Evolutionary conservation across 2,888 invertebrate species (phyloP).

Genomic region (Nymphalis c-album): DNA sequence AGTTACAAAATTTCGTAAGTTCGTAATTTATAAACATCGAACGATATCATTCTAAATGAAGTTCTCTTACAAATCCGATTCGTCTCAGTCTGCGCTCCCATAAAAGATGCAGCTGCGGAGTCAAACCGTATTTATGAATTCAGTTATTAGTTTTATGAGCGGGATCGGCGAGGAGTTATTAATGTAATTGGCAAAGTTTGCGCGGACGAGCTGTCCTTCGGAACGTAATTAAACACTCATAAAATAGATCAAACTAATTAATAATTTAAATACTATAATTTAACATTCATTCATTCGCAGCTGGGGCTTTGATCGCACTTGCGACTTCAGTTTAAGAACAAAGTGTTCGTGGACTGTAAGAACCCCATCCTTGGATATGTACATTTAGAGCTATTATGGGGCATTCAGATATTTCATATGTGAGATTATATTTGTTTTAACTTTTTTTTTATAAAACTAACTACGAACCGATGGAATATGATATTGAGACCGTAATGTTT

Average conservation of each 20-base stretch:
- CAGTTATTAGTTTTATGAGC: constrained; percentile 29
- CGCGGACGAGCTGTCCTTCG: constrained; percentile 2
- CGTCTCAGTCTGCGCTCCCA: not conserved
- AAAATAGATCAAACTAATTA: constrained; percentile 4
- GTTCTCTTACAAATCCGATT: constrained; percentile 10
- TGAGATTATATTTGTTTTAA: too few species aligned
- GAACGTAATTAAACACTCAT: not conserved
- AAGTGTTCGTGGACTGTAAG: too few species aligned
- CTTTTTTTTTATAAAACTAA: too few species aligned
- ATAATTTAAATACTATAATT: not conserved
- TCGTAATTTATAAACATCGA: not conserved
- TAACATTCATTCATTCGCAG: not conserved
- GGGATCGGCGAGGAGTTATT: constrained; percentile 27
- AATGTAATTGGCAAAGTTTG: constrained; percentile 34
- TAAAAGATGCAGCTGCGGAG: constrained; percentile 26
- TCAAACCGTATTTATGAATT: constrained; percentile 26
- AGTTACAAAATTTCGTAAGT: too few species aligned
- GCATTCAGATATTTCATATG: too few species aligned
- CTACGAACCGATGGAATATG: too few species aligned
- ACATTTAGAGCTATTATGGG: too few species aligned
- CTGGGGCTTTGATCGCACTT: too few species aligned
- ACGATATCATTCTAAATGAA: constrained; percentile 11
- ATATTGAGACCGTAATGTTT: too few species aligned
- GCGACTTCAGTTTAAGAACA: too few species aligned
- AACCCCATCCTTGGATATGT: too few species aligned